A percentile compares a stretch with the other conserved stretches of the same genome.
Conservation (phyloP, 2,113 vertebrate genomes). For the Dromas ardeola region DNA sequence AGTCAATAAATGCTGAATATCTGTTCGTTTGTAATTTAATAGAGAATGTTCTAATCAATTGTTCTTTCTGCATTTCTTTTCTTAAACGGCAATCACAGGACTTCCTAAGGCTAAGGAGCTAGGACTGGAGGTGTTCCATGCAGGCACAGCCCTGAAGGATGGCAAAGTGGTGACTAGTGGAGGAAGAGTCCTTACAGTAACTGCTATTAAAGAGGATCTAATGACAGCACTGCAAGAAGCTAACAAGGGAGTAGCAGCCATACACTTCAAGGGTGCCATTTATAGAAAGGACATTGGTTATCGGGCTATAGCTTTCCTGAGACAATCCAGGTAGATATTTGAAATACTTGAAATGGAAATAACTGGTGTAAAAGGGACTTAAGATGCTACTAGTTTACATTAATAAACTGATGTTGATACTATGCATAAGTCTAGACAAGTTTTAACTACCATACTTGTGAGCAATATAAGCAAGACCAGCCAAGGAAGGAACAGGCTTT, state of each 20-base stretch:
- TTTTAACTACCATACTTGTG: background rate
- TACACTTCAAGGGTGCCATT: slow-evolving; percentile 85
- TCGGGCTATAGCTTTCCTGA: slow-evolving; percentile 85
- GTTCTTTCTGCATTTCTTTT: background rate
- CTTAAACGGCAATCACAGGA: slow-evolving; percentile 65
- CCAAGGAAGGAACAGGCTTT: background rate
- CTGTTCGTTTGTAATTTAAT: background rate
- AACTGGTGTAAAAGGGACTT: background rate
- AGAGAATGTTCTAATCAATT: background rate
- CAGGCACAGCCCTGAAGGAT: slow-evolving; percentile 84
- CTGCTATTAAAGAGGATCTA: slow-evolving; percentile 79
- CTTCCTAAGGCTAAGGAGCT: slow-evolving; percentile 78
- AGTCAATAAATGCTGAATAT: accelerated
- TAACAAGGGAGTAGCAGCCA: slow-evolving; percentile 79
- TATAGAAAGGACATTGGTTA: slow-evolving; percentile 90
- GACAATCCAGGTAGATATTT: slow-evolving; percentile 80
- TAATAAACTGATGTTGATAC: background rate
- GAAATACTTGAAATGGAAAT: background rate
- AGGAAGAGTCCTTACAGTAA: slow-evolving; percentile 90
- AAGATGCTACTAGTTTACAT: background rate
- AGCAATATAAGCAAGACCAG: background rate
- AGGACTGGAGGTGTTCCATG: slow-evolving; percentile 92
- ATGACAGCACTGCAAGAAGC: slow-evolving; percentile 79
- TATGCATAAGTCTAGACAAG: background rate
- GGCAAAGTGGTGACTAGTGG: slow-evolving; percentile 86